These are phyloP conservation scores for Monochamus alternatus DNA, from an alignment of 2,888 invertebrate genomes.

Conservation along the genomic window DNA sequence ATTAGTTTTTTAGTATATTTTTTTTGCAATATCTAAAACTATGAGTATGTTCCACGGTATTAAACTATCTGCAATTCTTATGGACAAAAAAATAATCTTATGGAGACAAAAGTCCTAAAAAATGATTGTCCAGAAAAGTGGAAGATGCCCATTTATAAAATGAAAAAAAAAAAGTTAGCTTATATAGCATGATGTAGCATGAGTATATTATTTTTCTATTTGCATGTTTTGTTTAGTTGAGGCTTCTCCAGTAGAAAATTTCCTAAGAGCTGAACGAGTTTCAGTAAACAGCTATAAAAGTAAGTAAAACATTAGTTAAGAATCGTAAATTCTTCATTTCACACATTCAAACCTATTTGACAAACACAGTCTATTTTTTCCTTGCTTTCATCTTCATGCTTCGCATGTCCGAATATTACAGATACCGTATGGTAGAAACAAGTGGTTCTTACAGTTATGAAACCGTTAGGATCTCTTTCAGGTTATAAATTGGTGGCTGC, in stretches of 20 bases:
- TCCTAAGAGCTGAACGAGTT: conserved; percentile 62
- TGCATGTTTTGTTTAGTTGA: conserved; percentile 60
- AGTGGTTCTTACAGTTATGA: conserved; percentile 39
- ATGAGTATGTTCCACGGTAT: too few species aligned
- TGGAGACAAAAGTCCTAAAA: too few species aligned
- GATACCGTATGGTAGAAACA: conserved; percentile 47
- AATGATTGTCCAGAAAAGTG: too few species aligned
- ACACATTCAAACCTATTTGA: background rate
- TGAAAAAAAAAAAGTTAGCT: too few species aligned
- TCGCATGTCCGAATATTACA: conserved; percentile 45
- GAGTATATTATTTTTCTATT: conserved; percentile 42
- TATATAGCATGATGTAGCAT: conserved; percentile 25
- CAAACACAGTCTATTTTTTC: conserved; percentile 8
- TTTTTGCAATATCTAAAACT: too few species aligned
- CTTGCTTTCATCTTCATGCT: conserved; percentile 18
- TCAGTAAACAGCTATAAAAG: conserved; percentile 61
- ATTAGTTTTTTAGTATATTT: too few species aligned
- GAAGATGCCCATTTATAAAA: too few species aligned
- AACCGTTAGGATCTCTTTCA: conserved; percentile 57
- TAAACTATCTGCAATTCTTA: too few species aligned
- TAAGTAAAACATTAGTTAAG: conserved; percentile 56
- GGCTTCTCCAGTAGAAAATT: conserved; percentile 60
- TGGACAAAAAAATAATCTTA: too few species aligned
- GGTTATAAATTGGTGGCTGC: conserved; percentile 50
- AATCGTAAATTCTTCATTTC: conserved; percentile 5